Evolutionary conservation across 2,888 invertebrate genomes (phyloP), one percentile per base, ranked within the genome.

Genomic region (Sinodicranocentrus sp.): DNA sequence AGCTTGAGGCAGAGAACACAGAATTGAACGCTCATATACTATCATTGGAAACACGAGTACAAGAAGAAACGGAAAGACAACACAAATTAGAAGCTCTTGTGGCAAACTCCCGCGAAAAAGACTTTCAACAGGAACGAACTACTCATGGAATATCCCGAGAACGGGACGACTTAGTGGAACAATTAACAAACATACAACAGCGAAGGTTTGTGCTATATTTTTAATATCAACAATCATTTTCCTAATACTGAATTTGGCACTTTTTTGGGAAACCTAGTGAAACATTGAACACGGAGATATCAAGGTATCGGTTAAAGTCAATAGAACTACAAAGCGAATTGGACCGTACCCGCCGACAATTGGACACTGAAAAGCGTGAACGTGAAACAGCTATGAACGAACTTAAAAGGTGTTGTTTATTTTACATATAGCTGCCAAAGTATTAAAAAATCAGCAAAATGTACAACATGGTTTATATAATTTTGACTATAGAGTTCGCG

Each of bases 291-390:
- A 70, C 68, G 2, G 88, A 88, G 77, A 78, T 87, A 10, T 73
- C 83, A 1, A 73, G 79, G 33, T 88, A 87, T 59, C 73, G 88
- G 19, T 17, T 88, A 52, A 85, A 85, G 33, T 84, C 86, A 2
- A 87, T 83, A 17, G 87, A 88, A 70, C 52, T 87, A 1, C 86
- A 87, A 67, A 84, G 52, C 44, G 88, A 88, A 33, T 39, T 87
- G 33, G 88, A 88, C 26, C 85, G 86, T 52, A 57, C 80, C 0
- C 84, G 78, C 21, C 73, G 88, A 23, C 87, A 88, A 70, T 77
- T 87, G 52, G 78, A 86, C 5, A 73, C 23, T 43, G 88, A 88
- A 68, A 88, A 87, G 79, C 57, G 68, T 15, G 87, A 88, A 52
- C 61, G 85, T 44, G 88, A 88, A 48, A 54, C 63, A 2, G 85